phyloP scores from a whole-genome alignment of 2,113 vertebrate species.

The Nycticryphes semicollaris region DNA sequence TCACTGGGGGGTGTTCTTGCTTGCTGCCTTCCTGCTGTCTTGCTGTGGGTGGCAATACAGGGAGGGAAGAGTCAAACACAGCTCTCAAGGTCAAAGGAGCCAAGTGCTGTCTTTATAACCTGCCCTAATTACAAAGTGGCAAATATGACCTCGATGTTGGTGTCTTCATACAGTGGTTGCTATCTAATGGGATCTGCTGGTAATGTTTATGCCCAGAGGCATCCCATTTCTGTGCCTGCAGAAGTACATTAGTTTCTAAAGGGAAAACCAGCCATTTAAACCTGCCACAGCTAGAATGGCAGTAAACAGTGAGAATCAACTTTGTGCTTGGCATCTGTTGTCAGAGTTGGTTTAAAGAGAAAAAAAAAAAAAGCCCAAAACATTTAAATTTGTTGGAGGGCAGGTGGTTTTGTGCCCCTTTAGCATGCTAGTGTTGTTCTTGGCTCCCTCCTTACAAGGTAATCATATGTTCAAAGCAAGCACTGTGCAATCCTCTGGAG shows the following conservation, averaged over 20 bases:
- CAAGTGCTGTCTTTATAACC: not conserved
- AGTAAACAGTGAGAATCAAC: not conserved
- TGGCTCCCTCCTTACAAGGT: not conserved
- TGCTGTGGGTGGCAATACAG: not conserved
- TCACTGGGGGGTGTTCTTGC: not conserved
- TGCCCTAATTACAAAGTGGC: not conserved
- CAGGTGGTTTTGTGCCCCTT: not conserved
- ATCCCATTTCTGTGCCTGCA: not conserved
- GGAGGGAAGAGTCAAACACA: not conserved
- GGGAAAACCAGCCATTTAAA: not conserved
- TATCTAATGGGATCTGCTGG: not conserved
- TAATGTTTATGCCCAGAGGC: not conserved
- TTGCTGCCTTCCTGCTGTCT: not conserved
- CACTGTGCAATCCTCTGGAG: not conserved
- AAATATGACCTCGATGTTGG: not conserved
- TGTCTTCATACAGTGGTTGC: not conserved
- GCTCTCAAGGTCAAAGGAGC: not conserved
- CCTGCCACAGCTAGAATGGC: not conserved
- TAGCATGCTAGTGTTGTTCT: not conserved
- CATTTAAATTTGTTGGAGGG: not conserved
- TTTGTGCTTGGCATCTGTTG: not conserved
- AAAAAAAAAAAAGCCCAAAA: not conserved
- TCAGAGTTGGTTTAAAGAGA: not conserved
- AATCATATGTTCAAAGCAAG: not conserved
- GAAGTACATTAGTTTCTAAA: not conserved